Evolutionary conservation across 2,888 invertebrate species (phyloP), one percentile per base, ranked within the genome.

Genomic region (Torymus texanus): DNA sequence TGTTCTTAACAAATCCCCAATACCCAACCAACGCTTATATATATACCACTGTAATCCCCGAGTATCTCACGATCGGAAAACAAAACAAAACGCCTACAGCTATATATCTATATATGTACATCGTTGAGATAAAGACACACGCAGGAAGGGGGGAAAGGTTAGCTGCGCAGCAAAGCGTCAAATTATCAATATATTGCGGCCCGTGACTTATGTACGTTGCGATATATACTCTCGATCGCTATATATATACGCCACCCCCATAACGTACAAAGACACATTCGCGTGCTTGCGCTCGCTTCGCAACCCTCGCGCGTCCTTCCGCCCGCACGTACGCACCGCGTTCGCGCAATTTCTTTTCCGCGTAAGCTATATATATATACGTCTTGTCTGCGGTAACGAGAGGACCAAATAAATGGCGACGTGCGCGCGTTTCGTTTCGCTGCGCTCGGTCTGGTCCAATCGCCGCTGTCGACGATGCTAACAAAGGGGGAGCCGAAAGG

Each of bases 391-490:
- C 81, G 84, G 83, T 84, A 84, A 85, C 84, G 83, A 84, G 83
- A 84, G 83, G 83, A 83, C 81, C 78, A 84, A 84, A 85, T 83
- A 84, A 84, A 85, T 85, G 84, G 83, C 83, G 81, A 80, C 75
- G 81, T 81, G 18, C 70, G 24, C 59, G 24, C 41, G 79, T 79
- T 81, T 76, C 79, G 81, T 83, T 75, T 82, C 83, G 82, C 81
- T 84, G 80, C 83, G 79, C 83, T 77, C 79, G 78, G 82, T 82
- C 81, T 79, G 80, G 75, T 82, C 81, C 84, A 83, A 84, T 84
- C 81, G 83, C 75, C 65, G 58, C 21, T 21, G 41, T 21, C 41
- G 59, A 67, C 67, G 66, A 50, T 63, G 79, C 83, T 82, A 84
- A 85, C 84, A 83, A 84, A 84, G 82, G 83, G 66, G 76, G 66